Percentiles rank a stretch among this genome's conserved stretches.
Conservation (phyloP, 2,797 vertebrate species). For the Octomys mimax region DNA sequence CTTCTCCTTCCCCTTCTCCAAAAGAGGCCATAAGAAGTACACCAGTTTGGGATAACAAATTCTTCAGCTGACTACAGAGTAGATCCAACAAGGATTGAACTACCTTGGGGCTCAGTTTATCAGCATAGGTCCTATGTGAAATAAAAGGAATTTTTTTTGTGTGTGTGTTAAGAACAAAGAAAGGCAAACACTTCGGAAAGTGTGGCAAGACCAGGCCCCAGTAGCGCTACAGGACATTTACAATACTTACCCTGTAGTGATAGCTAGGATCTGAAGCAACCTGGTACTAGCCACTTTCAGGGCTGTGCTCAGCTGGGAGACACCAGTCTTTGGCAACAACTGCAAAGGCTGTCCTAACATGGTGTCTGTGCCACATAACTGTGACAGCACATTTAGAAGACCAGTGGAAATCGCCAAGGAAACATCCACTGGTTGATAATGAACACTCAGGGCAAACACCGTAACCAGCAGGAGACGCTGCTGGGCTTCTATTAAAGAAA, state of each 20-base stretch:
- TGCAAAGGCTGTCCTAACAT: conserved; percentile 97
- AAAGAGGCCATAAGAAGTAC: conserved; percentile 91
- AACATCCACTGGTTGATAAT: conserved; percentile 98
- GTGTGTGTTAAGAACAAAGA: neutral
- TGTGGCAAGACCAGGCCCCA: neutral
- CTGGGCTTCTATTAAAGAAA: conserved; percentile 93
- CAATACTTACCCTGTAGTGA: conserved; percentile 96
- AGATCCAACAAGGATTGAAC: conserved; percentile 98
- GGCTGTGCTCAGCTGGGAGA: conserved; percentile 98
- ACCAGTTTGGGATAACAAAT: conserved; percentile 96
- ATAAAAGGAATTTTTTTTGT: conserved; percentile 17
- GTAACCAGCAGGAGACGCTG: conserved; percentile 98
- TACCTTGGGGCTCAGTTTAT: conserved; percentile 97
- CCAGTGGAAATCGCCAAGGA: conserved; percentile 98
- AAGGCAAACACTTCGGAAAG: neutral
- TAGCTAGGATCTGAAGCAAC: conserved; percentile 97
- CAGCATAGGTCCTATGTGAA: conserved; percentile 94
- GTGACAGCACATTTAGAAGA: conserved; percentile 96
- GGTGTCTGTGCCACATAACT: conserved; percentile 97
- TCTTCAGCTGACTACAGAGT: conserved; percentile 98
- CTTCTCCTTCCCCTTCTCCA: conserved; percentile 89
- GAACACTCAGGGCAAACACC: conserved; percentile 97
- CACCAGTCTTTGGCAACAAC: conserved; percentile 95
- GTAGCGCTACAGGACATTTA: neutral
- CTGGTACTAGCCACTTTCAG: conserved; percentile 98